Base-by-base conservation (phyloP, 2,797 vertebrate species). In the Schizopygopsis pylzovi region DNA sequence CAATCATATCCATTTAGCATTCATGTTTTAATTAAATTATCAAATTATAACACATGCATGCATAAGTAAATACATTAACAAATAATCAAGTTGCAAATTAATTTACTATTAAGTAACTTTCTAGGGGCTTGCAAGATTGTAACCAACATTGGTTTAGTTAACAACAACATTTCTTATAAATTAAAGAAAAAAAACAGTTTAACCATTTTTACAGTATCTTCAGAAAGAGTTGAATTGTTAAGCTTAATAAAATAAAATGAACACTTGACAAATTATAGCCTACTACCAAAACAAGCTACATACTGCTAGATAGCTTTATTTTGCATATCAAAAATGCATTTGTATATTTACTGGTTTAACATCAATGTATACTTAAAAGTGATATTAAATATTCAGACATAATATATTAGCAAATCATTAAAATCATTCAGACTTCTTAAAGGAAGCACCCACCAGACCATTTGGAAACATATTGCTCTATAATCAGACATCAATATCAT, bases 401-500 rank as follows among this genome's bases (percentile, higher is more conserved):
- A n/a, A n/a, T n/a, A n/a, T n/a, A n/a, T n/a, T n/a, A n/a, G n/a
- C n/a, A n/a, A n/a, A n/a, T n/a, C n/a, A n/a, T n/a, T n/a, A n/a
- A n/a, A n/a, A n/a, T n/a, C 43, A 37, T 47, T 80, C 18, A 56
- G 1, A 63, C 4, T 15, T 47, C 16, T 79, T 67, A 25, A 72
- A 72, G 7, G 41, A 67, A 8, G 4, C 49, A 39, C n/a, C 9
- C 15, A 22, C 28, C 56, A 47, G 56, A 45, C 13, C 63, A 76
- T 73, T 73, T 79, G 75, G n/a, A 81, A 87, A 92, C 80, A 91
- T 92, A 93, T 92, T 93, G 85, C 72, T 93, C 79, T 88, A 93
- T 89, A 90, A 90, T 90, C 84, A 90, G 82, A 85, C 92, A 90
- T 73, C 81, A 91, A 84, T 49, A 85, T 76, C 67, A 92, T 92